A percentile compares a stretch with the other conserved stretches of the same genome.
Conservation (phyloP, 2,113 vertebrate genomes). For the Odontophorus gujanensis region DNA sequence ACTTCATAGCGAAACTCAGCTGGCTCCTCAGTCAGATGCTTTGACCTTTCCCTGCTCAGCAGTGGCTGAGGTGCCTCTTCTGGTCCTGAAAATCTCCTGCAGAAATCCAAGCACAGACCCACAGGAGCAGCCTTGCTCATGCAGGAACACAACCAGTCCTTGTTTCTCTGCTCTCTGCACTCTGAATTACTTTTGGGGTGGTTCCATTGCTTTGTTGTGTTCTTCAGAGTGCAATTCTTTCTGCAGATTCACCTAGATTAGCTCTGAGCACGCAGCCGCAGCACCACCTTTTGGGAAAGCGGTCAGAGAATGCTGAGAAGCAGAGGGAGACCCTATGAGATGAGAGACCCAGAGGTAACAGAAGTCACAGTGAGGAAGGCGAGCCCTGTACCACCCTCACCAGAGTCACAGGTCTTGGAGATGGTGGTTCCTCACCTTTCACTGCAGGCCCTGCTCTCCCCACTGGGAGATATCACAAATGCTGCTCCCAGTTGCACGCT, state of each 20-base stretch:
- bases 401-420: accelerated
- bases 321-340: not conserved
- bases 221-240: not conserved
- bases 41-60: not conserved
- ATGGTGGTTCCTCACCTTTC: not conserved
- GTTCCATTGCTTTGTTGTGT: not conserved
- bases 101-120: not conserved
- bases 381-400: accelerated
- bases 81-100: not conserved
- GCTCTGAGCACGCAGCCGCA: not conserved
- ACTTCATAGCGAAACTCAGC: not conserved
- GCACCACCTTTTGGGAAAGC: not conserved
- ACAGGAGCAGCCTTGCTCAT: not conserved
- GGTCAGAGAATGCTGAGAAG: not conserved
- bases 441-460: not conserved
- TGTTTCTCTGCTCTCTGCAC: not conserved
- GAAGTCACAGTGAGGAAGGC: not conserved
- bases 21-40: not conserved
- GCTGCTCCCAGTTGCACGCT: not conserved
- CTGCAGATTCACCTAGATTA: not conserved
- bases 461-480: not conserved
- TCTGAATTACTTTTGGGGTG: not conserved
- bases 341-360: not conserved
- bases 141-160: not conserved
- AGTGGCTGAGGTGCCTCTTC: not conserved